Conservation (phyloP, 2,888 invertebrate genomes). For the Drosophila rubida region DNA sequence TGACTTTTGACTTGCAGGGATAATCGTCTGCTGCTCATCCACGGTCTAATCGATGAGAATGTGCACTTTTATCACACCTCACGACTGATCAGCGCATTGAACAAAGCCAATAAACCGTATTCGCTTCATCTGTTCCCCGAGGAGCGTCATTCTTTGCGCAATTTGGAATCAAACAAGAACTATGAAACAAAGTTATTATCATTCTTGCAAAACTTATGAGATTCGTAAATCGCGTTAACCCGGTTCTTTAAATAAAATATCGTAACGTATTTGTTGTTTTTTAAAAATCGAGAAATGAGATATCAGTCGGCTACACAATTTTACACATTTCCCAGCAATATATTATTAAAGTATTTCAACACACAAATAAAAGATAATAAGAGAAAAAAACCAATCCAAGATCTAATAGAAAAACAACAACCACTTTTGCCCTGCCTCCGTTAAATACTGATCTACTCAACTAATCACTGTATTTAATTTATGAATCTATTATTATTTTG, state of each 20-base stretch:
- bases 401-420: constrained; percentile 23
- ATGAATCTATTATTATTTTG: constrained; percentile 31
- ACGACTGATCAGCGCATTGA: constrained; percentile 94
- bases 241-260: constrained; percentile 26
- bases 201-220: constrained; percentile 93
- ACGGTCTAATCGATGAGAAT: constrained; percentile 99
- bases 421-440: constrained; percentile 34
- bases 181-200: constrained; percentile 97
- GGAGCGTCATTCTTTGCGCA: constrained; percentile 97
- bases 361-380: not conserved
- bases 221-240: constrained; percentile 56
- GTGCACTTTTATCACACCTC: constrained; percentile 99
- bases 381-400: not conserved
- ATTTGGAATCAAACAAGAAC: constrained; percentile 97
- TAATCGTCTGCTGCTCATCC: constrained; percentile 96
- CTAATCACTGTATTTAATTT: constrained; percentile 65
- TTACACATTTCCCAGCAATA: constrained; percentile 33
- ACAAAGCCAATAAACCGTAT: constrained; percentile 98
- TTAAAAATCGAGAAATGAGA: constrained; percentile 28
- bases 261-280: constrained; percentile 38
- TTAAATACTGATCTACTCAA: constrained; percentile 29
- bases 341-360: not conserved
- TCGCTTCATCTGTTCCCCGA: constrained; percentile 97
- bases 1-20: constrained; percentile 86
- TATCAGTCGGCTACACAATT: not conserved